Evolutionary conservation across 2,797 vertebrate genomes (phyloP).

Genomic region (Petrocephalus schoutedeni): DNA sequence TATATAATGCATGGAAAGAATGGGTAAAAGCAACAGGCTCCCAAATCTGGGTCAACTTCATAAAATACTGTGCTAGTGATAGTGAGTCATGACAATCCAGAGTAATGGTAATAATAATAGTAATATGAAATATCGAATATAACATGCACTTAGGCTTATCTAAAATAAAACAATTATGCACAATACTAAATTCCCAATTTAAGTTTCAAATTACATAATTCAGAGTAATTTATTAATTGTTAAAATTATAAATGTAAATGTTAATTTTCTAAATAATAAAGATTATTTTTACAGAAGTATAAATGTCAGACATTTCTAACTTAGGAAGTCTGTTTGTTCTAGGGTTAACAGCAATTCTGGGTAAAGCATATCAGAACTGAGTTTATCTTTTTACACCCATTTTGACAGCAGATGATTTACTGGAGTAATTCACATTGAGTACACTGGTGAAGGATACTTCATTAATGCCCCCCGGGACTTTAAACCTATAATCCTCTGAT

Average conservation of each 20-base stretch:
- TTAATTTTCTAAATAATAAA: not conserved
- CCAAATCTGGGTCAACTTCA: not conserved
- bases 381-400: not conserved
- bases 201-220: not conserved
- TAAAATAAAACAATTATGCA: not conserved
- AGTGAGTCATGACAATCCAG: not conserved
- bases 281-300: not conserved
- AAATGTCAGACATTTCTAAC: slow-evolving; percentile 3
- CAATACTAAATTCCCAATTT: not conserved
- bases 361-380: not conserved
- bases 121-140: not conserved
- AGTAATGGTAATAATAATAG: not conserved
- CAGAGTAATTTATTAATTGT: not conserved
- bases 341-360: not conserved
- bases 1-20: not conserved
- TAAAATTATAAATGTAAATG: not conserved
- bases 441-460: slow-evolving; percentile 6
- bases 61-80: not conserved
- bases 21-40: not conserved
- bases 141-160: not conserved
- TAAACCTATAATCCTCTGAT: slow-evolving; percentile 1
- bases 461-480: not conserved
- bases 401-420: slow-evolving; percentile 14
- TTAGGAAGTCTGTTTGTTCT: not conserved
- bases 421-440: slow-evolving; percentile 12